Base-by-base conservation (phyloP, 2,113 vertebrate species). In the Alaudala cheleensis region DNA sequence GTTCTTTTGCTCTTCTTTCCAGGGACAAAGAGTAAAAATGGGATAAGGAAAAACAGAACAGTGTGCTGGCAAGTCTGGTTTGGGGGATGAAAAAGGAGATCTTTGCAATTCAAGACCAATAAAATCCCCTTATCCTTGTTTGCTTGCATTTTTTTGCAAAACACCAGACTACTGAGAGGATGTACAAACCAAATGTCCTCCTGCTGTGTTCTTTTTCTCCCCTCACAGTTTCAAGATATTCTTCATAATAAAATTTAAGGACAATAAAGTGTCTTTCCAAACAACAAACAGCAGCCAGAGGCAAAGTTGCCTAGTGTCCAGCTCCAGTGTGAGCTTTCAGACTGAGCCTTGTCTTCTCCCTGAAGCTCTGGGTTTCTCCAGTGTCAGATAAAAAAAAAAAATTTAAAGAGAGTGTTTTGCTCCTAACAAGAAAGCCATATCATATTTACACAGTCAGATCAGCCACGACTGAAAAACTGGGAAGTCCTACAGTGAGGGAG, bases 161-260 rank as follows among this genome's bases (percentile, higher is more conserved):
- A 33, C 0, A 0, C 5, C 2, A 0, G 4, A 3, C 21, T 79
- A 49, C 50, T 61, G 12, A 73, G 40, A 66, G 8, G 17, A 49
- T 53, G 4, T 15, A 69, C 17, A 11, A 83, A 69, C 9, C 2
- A 61, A 74, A 28, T 65, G 62, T 81, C 25, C 10, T 88, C 26
- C 40, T 60, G 22, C 45, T 86, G 25, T 39, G 11, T n/a, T 88
- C 31, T 77, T 79, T 73, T 90, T 78, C 25, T 51, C 1, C 23
- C 2, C 1, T 44, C 29, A 34, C 34, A 31, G 6, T 90, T 90
- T 86, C 39, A 92, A 93, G 8, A 49, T 71, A 81, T 12, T 66
- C 29, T 83, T 81, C 44, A 66, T 16, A 84, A 39, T n/a, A 67
- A 62, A 88, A 60, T 51, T 67, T 54, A 14, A 65, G 25, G 19